Conservation (phyloP, 2,113 vertebrate genomes). For the Corythoichthys haematopterus region DNA sequence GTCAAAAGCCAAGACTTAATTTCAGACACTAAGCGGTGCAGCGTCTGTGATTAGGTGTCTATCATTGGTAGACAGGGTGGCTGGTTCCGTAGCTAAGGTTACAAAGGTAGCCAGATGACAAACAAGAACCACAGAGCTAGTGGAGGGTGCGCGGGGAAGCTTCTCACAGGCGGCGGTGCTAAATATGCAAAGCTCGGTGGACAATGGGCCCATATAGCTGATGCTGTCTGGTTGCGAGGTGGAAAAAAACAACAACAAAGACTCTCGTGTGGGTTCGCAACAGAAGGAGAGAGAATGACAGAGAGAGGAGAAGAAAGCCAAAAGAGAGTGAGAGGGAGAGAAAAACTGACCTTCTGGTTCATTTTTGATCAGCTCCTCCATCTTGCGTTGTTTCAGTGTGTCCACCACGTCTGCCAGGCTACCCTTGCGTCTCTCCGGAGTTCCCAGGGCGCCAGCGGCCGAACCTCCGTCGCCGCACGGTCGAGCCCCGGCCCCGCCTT, state of each 20-base stretch:
- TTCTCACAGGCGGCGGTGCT: conserved; percentile 35
- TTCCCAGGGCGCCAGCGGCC: conserved; percentile 79
- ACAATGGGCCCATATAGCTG: conserved; percentile 63
- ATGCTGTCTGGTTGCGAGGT: conserved; percentile 55
- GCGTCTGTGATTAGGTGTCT: conserved; percentile 22
- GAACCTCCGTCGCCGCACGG: conserved; percentile 83
- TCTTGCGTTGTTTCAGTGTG: conserved; percentile 97
- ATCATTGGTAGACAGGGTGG: conserved; percentile 3
- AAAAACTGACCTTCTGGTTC: conserved; percentile 92
- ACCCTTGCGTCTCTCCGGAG: conserved; percentile 94
- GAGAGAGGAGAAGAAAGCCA: conserved; percentile 12
- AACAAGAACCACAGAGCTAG: not conserved
- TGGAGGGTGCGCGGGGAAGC: not conserved
- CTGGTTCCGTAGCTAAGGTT: not conserved
- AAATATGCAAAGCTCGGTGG: conserved; percentile 67
- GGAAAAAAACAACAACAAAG: conserved; percentile 64
- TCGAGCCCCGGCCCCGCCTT: conserved; percentile 77
- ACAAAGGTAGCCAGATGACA: not conserved
- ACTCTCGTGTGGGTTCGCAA: conserved; percentile 41
- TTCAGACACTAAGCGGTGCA: conserved; percentile 32
- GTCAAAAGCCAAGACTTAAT: conserved; percentile 36
- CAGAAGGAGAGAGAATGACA: conserved; percentile 22
- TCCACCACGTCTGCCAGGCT: conserved; percentile 97
- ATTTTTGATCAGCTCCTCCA: conserved; percentile 98
- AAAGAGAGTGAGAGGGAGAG: conserved; percentile 6